Evolutionary conservation across 1,140 invertebrate genomes (phyloP).

Genomic region (Steinernema khuongi): DNA sequence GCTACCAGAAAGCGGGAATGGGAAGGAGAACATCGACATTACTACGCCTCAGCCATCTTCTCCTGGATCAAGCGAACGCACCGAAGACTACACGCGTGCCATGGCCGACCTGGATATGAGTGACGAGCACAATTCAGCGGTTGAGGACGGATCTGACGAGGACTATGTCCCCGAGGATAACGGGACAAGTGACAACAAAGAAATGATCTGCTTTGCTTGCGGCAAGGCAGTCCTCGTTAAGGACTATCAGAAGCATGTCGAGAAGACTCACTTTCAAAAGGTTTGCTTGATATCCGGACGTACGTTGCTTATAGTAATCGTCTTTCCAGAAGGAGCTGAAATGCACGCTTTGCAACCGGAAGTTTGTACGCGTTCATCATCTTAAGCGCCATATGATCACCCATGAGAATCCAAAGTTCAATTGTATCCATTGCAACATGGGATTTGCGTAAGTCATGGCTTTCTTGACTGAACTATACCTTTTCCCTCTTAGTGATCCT

Average conservation of each 20-base stretch:
- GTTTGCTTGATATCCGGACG: background rate
- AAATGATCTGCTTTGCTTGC: background rate
- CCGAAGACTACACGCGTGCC: background rate
- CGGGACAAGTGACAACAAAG: background rate
- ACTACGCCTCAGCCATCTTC: background rate
- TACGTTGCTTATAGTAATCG: background rate
- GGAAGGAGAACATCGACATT: background rate
- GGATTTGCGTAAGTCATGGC: background rate
- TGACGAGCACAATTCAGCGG: background rate
- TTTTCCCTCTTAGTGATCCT: background rate
- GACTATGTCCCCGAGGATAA: background rate
- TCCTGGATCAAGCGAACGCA: background rate
- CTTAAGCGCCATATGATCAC: background rate
- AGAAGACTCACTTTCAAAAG: background rate
- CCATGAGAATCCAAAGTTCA: background rate
- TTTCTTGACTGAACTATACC: background rate
- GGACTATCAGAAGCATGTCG: background rate
- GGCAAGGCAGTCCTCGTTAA: background rate
- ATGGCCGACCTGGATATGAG: background rate
- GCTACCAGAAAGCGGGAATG: no score
- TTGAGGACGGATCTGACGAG: background rate
- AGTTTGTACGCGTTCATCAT: background rate
- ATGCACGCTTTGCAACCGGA: background rate
- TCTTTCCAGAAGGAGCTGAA: background rate
- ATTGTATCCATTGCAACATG: background rate